phyloP scores from a whole-genome alignment of 2,797 vertebrate genomes.

The Sebastes itinus region DNA sequence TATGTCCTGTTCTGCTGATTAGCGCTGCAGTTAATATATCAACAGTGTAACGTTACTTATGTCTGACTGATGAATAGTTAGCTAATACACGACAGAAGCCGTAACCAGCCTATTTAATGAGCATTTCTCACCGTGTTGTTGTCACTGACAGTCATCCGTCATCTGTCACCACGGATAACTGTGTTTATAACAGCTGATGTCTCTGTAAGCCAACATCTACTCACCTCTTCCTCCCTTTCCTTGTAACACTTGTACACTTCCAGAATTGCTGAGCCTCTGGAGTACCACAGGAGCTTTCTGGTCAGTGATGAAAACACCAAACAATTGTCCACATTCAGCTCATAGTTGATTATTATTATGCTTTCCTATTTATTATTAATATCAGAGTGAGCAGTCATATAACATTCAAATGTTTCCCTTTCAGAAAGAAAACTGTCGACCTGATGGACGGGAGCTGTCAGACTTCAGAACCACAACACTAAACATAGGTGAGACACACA shows the following conservation, averaged over 20 bases:
- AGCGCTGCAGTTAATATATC: background rate
- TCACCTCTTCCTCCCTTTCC: background rate
- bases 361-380: background rate
- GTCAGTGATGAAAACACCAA: constrained; percentile 74
- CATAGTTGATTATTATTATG: background rate
- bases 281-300: constrained; percentile 96
- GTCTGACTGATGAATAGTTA: background rate
- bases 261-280: constrained; percentile 94
- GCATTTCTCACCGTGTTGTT: background rate
- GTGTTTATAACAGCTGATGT: background rate
- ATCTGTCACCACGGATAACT: background rate
- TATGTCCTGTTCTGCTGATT: background rate
- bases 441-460: constrained; percentile 92
- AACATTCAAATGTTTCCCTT: background rate
- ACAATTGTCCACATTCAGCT: background rate
- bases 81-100: background rate
- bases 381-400: background rate
- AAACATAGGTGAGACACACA: constrained; percentile 87
- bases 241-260: background rate
- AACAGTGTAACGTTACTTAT: background rate
- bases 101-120: background rate
- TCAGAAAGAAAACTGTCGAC: constrained; percentile 96
- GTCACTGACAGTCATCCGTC: background rate
- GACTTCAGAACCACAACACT: constrained; percentile 95
- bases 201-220: background rate